phyloP scores from a whole-genome alignment of 2,797 vertebrate genomes.

The Girardinus metallicus region DNA sequence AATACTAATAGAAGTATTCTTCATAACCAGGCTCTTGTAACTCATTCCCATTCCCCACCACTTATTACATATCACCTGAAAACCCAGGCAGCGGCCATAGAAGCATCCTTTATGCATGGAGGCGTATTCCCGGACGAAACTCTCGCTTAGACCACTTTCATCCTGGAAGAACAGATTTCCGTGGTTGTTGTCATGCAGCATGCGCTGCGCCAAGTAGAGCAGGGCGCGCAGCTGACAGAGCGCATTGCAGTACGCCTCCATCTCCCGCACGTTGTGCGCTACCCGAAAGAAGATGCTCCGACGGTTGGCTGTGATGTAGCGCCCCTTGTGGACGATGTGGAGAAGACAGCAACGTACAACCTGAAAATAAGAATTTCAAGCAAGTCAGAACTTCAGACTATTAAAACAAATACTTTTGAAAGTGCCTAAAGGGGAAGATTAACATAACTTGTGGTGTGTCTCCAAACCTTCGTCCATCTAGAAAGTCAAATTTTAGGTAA shows the following conservation, averaged over 20 bases:
- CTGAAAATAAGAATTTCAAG: slow-evolving; percentile 45
- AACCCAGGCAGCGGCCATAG: slow-evolving; percentile 93
- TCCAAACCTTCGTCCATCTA: neutral
- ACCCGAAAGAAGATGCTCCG: slow-evolving; percentile 91
- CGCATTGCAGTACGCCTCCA: slow-evolving; percentile 91
- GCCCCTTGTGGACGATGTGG: slow-evolving; percentile 91
- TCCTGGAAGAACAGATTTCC: slow-evolving; percentile 89
- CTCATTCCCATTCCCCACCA: neutral
- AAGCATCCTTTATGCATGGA: slow-evolving; percentile 95
- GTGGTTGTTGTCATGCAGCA: slow-evolving; percentile 86
- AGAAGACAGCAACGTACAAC: slow-evolving; percentile 89
- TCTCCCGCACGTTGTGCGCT: slow-evolving; percentile 87
- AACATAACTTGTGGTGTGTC: neutral
- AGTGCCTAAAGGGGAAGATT: neutral
- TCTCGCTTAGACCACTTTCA: slow-evolving; percentile 84
- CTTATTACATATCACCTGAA: slow-evolving; percentile 83
- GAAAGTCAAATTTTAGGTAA: neutral
- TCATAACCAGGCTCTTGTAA: neutral
- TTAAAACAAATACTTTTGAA: neutral
- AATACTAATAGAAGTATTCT: neutral
- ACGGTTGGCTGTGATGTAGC: slow-evolving; percentile 86
- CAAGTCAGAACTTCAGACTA: neutral
- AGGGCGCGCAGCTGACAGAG: slow-evolving; percentile 91
- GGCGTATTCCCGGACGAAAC: slow-evolving; percentile 87
- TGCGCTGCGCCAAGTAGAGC: slow-evolving; percentile 88